phyloP scores from a whole-genome alignment of 92 coral and sea anemone species.

The Blastomussa wellsi region DNA sequence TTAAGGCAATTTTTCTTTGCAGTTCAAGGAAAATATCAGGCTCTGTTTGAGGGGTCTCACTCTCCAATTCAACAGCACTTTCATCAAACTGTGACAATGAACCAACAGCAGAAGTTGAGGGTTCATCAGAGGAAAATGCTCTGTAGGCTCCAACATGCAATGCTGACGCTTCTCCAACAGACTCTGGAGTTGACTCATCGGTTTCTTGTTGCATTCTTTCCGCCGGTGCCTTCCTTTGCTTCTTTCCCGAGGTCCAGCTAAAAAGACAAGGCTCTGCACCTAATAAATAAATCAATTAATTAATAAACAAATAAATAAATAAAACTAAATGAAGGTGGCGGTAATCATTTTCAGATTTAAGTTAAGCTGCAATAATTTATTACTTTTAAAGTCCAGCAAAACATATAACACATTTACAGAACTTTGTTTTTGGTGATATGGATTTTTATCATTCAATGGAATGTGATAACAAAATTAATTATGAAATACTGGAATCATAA shows the following conservation, averaged over 20 bases:
- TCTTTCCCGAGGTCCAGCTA: conserved; percentile 12
- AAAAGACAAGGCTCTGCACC: conserved; percentile 33
- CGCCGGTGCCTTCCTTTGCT: conserved; percentile 29
- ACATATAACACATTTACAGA: not conserved
- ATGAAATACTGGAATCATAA: not conserved
- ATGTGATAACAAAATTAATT: not conserved
- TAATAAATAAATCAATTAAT: not conserved
- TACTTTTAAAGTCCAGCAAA: not conserved
- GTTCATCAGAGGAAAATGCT: conserved; percentile 5
- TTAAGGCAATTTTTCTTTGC: conserved; percentile 11
- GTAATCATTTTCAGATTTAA: no score
- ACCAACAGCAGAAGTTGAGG: not conserved
- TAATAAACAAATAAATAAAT: not conserved
- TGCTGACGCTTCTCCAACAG: conserved; percentile 13
- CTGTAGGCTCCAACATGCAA: not conserved
- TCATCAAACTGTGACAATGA: conserved; percentile 14
- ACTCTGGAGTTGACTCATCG: conserved; percentile 17
- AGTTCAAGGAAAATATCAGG: conserved; percentile 5
- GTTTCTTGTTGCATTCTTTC: conserved; percentile 15
- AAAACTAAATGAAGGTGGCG: not conserved
- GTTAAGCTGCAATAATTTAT: not conserved
- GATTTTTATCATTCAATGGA: not conserved
- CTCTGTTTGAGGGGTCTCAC: not conserved
- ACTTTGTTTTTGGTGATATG: not conserved
- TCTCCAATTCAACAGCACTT: not conserved